Evolutionary conservation across 2,888 invertebrate genomes (phyloP).

Genomic region (Germaria angustata): DNA sequence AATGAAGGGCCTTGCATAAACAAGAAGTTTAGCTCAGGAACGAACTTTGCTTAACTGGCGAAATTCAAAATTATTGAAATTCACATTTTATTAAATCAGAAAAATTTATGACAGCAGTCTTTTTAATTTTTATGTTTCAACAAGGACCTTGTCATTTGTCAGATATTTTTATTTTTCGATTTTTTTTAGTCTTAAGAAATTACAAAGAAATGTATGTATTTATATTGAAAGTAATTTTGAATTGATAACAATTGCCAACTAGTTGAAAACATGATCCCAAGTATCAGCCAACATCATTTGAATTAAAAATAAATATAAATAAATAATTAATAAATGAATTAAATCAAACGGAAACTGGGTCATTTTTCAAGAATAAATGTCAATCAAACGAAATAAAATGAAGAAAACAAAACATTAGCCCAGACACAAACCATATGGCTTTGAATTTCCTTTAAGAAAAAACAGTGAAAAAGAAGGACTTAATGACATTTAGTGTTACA

Average conservation of each 20-base stretch:
- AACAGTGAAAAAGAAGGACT: neutral
- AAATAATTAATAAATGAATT: neutral
- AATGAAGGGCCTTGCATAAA: neutral
- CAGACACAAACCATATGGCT: neutral
- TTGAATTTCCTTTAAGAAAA: neutral
- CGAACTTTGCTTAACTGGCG: neutral
- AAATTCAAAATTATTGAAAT: too few relatives aligned
- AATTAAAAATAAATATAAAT: constrained; percentile 38
- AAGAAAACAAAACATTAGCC: neutral
- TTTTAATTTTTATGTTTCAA: neutral
- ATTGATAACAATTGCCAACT: constrained; percentile 44
- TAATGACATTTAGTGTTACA: too few relatives aligned
- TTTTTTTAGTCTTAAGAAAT: neutral
- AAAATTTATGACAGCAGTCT: neutral
- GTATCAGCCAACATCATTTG: constrained; percentile 30
- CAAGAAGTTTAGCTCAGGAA: too few relatives aligned
- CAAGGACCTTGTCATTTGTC: neutral
- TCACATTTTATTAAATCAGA: too few relatives aligned
- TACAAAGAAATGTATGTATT: neutral
- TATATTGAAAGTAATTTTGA: neutral
- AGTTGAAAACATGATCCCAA: constrained; percentile 11
- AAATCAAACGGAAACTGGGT: constrained; percentile 43
- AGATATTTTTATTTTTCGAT: too few relatives aligned
- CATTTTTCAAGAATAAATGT: constrained; percentile 46
- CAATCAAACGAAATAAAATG: neutral